A percentile compares a stretch with the other conserved stretches of the same genome.
These are phyloP conservation scores for Centruroides sculpturatus DNA, from an alignment of 1,140 invertebrate species.

Conservation along the genomic window DNA sequence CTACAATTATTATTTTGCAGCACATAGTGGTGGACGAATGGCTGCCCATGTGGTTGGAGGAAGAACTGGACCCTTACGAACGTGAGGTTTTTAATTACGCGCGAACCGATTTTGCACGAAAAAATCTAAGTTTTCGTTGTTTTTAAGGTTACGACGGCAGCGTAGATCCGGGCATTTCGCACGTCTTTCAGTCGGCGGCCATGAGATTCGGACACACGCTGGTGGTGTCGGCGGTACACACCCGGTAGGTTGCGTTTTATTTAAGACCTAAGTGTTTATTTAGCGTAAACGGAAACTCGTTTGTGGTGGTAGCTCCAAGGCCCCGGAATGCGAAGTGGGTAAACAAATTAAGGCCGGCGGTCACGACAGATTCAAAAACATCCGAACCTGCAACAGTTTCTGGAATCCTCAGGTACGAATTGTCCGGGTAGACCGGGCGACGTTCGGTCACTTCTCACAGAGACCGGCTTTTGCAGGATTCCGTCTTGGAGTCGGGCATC, in stretches of 20 bases:
- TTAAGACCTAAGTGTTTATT: too few species aligned
- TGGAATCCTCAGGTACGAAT: slow-evolving; percentile 39
- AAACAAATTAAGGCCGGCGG: too few species aligned
- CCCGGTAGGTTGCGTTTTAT: slow-evolving; percentile 20
- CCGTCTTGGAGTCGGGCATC: slow-evolving; percentile 59
- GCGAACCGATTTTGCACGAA: too few species aligned
- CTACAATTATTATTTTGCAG: too few species aligned
- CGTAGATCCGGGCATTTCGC: slow-evolving; percentile 48
- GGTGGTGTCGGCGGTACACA: slow-evolving; percentile 34
- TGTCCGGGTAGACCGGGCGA: slow-evolving; percentile 16
- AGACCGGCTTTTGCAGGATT: slow-evolving; percentile 43
- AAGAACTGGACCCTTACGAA: too few species aligned
- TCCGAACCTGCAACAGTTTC: slow-evolving; percentile 49
- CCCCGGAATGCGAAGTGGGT: too few species aligned
- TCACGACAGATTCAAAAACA: slow-evolving; percentile 11
- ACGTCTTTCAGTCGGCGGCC: slow-evolving; percentile 51
- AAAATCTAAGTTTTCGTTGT: slow-evolving; percentile 2
- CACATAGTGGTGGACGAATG: too few species aligned
- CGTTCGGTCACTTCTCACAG: slow-evolving; percentile 17
- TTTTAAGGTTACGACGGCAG: slow-evolving; percentile 42
- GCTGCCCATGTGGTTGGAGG: too few species aligned
- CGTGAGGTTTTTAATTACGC: too few species aligned
- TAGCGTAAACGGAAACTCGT: too few species aligned
- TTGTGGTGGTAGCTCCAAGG: too few species aligned
- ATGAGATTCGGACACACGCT: slow-evolving; percentile 51